Conservation (phyloP, 2,113 vertebrate genomes). For the Chrysochloris asiatica region DNA sequence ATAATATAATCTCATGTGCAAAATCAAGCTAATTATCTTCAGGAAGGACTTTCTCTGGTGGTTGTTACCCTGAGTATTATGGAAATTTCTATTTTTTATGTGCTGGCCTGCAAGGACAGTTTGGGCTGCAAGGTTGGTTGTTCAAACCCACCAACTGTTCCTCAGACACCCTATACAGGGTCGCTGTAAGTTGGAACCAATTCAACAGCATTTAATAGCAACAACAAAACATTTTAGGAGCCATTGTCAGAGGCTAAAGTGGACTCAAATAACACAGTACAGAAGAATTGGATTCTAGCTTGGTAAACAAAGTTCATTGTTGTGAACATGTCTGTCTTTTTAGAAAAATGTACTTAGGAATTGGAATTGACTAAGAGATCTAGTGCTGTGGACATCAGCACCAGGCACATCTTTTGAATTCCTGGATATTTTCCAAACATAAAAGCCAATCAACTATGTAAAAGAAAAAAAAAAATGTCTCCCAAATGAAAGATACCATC, state of each 20-base stretch:
- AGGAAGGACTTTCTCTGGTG: conserved; percentile 40
- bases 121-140: no score
- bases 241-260: conserved; percentile 44
- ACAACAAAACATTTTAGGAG: conserved; percentile 29
- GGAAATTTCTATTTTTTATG: conserved; percentile 2
- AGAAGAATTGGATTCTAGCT: conserved; percentile 7
- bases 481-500: neutral
- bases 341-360: conserved; percentile 21
- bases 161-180: no score
- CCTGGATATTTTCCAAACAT: conserved; percentile 25
- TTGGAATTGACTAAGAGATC: neutral
- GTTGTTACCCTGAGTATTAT: conserved; percentile 31
- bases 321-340: conserved; percentile 8
- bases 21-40: conserved; percentile 62
- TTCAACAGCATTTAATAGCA: no score
- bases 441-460: neutral
- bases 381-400: no score
- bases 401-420: no score
- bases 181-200: no score
- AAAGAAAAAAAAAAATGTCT: neutral
- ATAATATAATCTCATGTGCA: conserved; percentile 55
- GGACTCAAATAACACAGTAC: neutral
- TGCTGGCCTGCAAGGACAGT: no score
- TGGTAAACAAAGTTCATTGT: conserved; percentile 18
- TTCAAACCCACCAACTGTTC: no score